Evolutionary conservation across 2,888 invertebrate species (phyloP).

Genomic region (Notocelia uddmanniana): DNA sequence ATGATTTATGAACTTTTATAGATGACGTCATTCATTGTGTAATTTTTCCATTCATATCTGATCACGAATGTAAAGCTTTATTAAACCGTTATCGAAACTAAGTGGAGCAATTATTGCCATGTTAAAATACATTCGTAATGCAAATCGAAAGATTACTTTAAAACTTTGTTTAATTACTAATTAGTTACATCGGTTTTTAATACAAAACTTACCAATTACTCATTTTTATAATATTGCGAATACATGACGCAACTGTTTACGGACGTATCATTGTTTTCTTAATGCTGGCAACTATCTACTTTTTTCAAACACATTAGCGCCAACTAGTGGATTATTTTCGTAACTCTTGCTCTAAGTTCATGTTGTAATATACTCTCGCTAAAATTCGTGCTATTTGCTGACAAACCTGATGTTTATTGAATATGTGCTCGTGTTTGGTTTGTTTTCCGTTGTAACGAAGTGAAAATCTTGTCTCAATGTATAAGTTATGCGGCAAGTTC

Average conservation of each 20-base stretch:
- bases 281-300: conserved; percentile 52
- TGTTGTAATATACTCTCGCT: conserved; percentile 74
- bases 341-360: conserved; percentile 77
- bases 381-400: conserved; percentile 76
- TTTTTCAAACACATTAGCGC: conserved; percentile 61
- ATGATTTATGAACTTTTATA: background rate
- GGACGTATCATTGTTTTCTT: conserved; percentile 38
- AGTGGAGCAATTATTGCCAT: conserved; percentile 29
- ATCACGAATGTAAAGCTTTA: conserved; percentile 22
- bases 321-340: conserved; percentile 72
- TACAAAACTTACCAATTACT: background rate
- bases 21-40: background rate
- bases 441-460: conserved; percentile 62
- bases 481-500: conserved; percentile 76
- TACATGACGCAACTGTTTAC: background rate
- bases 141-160: background rate
- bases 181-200: background rate
- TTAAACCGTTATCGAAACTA: conserved; percentile 32
- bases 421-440: conserved; percentile 75
- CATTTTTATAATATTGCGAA: background rate
- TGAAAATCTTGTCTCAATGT: conserved; percentile 74
- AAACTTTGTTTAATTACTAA: background rate
- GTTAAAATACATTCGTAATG: background rate
- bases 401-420: conserved; percentile 70
- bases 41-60: conserved; percentile 19